These are phyloP conservation scores for Ophraella communa DNA, from an alignment of 2,888 invertebrate species.

Conservation along the genomic window DNA sequence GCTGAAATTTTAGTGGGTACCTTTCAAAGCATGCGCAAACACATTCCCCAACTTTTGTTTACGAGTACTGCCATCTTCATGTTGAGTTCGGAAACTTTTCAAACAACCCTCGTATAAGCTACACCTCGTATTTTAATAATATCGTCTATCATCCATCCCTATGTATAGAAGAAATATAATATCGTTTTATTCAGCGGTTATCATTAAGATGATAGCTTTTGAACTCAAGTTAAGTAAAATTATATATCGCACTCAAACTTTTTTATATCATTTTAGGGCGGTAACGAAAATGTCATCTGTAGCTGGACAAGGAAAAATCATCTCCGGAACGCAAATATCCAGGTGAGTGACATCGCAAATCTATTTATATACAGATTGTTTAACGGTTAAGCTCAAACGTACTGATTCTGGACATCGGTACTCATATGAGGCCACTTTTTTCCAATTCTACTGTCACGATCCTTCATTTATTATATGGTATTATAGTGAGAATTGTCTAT, in stretches of 20 bases:
- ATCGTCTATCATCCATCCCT: neutral
- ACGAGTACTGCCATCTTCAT: neutral
- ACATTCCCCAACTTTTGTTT: neutral
- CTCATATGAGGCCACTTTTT: too few relatives aligned
- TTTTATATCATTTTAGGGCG: conserved; percentile 2
- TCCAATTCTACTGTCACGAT: too few relatives aligned
- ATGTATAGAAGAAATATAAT: too few relatives aligned
- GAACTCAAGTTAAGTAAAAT: conserved; percentile 16
- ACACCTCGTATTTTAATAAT: neutral
- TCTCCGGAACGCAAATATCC: conserved; percentile 74
- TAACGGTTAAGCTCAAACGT: too few relatives aligned
- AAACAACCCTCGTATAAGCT: neutral
- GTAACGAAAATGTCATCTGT: conserved; percentile 10
- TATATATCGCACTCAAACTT: conserved; percentile 3
- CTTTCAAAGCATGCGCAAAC: too few relatives aligned
- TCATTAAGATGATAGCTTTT: conserved; percentile 26
- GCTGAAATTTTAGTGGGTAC: too few relatives aligned
- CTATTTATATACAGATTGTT: too few relatives aligned
- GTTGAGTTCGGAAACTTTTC: neutral
- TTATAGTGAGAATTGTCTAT: too few relatives aligned
- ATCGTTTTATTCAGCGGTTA: neutral
- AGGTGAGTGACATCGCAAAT: conserved; percentile 63
- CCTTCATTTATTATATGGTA: too few relatives aligned
- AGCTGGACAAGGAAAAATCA: conserved; percentile 11
- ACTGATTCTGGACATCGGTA: too few relatives aligned